Percentiles rank a stretch among this genome's conserved stretches.
Evolutionary conservation across 2,888 invertebrate genomes (phyloP).

Genomic region (Anoplius nigerrimus): DNA sequence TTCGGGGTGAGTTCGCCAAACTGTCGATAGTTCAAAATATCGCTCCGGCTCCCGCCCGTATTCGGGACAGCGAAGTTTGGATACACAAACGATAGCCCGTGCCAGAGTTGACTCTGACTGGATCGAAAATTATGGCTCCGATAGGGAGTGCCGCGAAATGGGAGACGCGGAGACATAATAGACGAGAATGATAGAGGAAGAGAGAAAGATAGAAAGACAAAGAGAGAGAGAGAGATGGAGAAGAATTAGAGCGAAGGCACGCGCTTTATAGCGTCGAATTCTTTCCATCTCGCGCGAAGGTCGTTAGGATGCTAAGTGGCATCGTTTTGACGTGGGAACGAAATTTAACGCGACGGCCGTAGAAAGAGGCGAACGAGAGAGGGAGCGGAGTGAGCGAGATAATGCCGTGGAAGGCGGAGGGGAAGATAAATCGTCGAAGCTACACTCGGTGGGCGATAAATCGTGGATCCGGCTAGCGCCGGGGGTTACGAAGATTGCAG

Average conservation of each 20-base stretch:
- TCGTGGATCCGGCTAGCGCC: slow-evolving; percentile 42
- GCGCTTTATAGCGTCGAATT: too few relatives aligned
- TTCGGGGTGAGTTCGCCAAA: slow-evolving; percentile 23
- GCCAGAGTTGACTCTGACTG: slow-evolving; percentile 29
- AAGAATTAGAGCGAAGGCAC: background rate
- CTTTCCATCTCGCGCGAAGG: slow-evolving; percentile 12
- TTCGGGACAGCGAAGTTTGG: slow-evolving; percentile 34
- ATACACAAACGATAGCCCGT: slow-evolving; percentile 14
- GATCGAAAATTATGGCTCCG: slow-evolving; percentile 20
- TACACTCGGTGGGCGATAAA: slow-evolving; percentile 61
- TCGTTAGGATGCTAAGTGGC: slow-evolving; percentile 14
- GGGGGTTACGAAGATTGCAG: slow-evolving; percentile 60
- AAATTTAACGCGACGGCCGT: background rate
- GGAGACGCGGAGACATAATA: background rate
- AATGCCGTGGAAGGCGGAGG: background rate
- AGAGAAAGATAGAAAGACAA: background rate
- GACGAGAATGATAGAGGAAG: background rate
- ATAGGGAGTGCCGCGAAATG: too few relatives aligned
- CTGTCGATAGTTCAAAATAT: slow-evolving; percentile 44
- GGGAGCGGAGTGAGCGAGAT: too few relatives aligned
- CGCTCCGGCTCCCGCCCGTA: slow-evolving; percentile 8
- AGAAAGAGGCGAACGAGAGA: slow-evolving; percentile 10
- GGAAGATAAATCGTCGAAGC: slow-evolving; percentile 57
- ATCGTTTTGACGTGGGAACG: slow-evolving; percentile 13
- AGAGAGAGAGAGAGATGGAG: background rate